Evolutionary conservation across 30 jellyfish, hydroid and myxozoan species (phyloP).

Genomic region (Rhopilema esculentum): DNA sequence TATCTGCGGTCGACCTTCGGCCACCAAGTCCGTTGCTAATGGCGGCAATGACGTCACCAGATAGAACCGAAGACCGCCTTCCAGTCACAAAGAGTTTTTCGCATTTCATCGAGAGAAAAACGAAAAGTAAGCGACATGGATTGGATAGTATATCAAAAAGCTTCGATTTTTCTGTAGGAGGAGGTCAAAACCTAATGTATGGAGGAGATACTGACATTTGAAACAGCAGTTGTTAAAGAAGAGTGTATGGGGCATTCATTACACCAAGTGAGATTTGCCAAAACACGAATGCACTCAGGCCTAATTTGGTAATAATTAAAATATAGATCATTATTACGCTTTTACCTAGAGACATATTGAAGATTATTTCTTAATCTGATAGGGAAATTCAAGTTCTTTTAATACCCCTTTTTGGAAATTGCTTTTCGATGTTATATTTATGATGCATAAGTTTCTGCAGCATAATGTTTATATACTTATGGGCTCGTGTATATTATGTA

Average conservation of each 20-base stretch:
- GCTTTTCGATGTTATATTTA: background rate
- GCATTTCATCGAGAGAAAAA: slow-evolving; percentile 34
- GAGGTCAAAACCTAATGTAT: slow-evolving; percentile 64
- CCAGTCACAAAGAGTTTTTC: slow-evolving; percentile 58
- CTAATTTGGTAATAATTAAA: too few species aligned
- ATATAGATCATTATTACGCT: too few species aligned
- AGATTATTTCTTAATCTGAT: too few species aligned
- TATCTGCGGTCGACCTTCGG: slow-evolving; percentile 48
- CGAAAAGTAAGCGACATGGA: slow-evolving; percentile 10
- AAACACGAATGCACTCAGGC: too few species aligned
- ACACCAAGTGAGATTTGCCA: too few species aligned
- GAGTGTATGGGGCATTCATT: too few species aligned
- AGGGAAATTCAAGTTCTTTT: background rate
- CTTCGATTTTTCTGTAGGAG: slow-evolving; percentile 74
- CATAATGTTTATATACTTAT: background rate
- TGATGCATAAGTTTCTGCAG: background rate
- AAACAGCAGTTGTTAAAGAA: too few species aligned
- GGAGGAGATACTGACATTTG: slow-evolving; percentile 67
- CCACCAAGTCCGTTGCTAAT: slow-evolving; percentile 63
- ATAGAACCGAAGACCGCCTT: background rate
- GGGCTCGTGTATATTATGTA: background rate
- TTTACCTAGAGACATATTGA: too few species aligned
- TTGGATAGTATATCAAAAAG: slow-evolving; percentile 13
- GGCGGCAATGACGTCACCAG: slow-evolving; percentile 41
- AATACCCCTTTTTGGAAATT: background rate